Base-by-base conservation (phyloP, 2,113 vertebrate species). In the Ovibos moschatus region DNA sequence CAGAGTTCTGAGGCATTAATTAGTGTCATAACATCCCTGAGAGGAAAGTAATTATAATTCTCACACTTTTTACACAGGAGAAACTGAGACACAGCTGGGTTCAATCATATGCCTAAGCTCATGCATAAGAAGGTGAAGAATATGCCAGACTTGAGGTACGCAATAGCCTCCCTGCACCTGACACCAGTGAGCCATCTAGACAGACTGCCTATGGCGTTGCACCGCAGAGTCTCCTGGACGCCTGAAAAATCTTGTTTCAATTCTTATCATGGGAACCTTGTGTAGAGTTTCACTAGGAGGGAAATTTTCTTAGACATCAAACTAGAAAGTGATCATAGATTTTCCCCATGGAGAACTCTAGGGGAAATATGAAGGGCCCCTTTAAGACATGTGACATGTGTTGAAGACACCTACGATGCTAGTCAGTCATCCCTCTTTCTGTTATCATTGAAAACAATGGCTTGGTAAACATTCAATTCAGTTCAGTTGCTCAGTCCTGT, bases 11-110 rank as follows among this genome's bases (percentile, higher is more conserved):
- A 98, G 78, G 87, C 30, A 84, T 97, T 97, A 97, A 98, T 97
- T 97, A 97, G 86, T 91, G 67, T 97, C 71, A 91, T 67, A 90
- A 96, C 88, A 97, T 91, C 78, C 45, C 71, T 92, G 36, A 95
- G 91, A 98, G 90, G 50, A 94, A 97, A 96, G 60, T 96, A 96
- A 98, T 97, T 97, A 89, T 87, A 93, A 87, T 97, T 95, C 81
- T 98, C 83, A 91, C 89, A 97, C 55, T 81, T 95, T 89, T 91
- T 88, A 78, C 82, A 93, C 82, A 45, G 89, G 33, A 92, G 74
- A 96, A 92, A 57, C 85, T 55, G 64, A 96, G 50, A 96, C 53
- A 51, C 82, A 83, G 50, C 81, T 91, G 67, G 28, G 33, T 83
- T 53, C 95, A 96, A 50, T 89, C 86, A 79, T 84, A 40, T 33